Evolutionary conservation across 2,888 invertebrate species (phyloP), one percentile per base, ranked within the genome.

Genomic region (Leucoptera coffeella): DNA sequence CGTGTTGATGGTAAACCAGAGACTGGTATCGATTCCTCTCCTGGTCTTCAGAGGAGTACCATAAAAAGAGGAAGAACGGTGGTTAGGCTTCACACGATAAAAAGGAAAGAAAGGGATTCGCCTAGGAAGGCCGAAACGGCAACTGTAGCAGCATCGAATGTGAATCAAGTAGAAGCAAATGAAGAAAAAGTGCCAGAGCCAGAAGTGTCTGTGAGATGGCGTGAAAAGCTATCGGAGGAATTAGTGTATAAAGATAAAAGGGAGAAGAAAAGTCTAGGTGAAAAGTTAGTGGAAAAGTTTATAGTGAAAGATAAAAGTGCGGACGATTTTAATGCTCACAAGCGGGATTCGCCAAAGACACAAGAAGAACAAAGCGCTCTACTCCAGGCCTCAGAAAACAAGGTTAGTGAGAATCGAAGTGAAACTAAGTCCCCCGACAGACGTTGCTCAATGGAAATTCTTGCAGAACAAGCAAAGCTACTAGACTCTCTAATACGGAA

Each of bases 211-310:
- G 30, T 42, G 12, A 43, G 49, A 38, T 82, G 82, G 82, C 69
- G 82, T 28, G 74, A 81, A 41, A 78, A 75, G 37, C 62, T 82
- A 28, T 75, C 76, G 1, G 73, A 77, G 2, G 80, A 80, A 41
- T 51, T 77, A 33, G 35, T 45, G 29, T 57, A 62, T 42, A 54
- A 64, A 42, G 58, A 60, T 17, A 64, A 65, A 49, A 50, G 62
- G 58, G 55, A 76, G 55, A 78, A 77, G 42, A 83, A 82, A 45
- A 74, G 80, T 1, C 73, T 83, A 2, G 87, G 87, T 1, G 85
- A 85, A 35, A 62, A 82, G 36, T 58, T 89, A 28, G 74, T 84
- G 12, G 87, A 89, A 50, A 85, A 87, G 46, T 83, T 82, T 44
- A 55, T 78, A 22, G 78, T 86, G 14, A 77, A 75, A 40, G 76